Conservation (phyloP, 2,888 invertebrate genomes). For the Dorcus hopei region DNA sequence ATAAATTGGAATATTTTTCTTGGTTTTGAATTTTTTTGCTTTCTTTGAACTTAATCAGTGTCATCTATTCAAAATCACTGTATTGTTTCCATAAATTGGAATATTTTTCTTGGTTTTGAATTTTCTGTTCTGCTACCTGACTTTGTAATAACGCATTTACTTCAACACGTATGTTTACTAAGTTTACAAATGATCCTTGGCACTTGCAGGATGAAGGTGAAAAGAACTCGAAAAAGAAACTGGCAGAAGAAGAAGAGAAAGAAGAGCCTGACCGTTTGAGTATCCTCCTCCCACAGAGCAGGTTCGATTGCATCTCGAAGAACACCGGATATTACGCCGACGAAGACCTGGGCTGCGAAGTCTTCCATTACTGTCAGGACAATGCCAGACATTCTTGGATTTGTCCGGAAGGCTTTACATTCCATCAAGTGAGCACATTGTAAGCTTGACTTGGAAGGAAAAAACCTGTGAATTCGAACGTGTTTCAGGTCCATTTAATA, state of each 20-base stretch:
- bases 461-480: not conserved
- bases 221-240: conserved; percentile 1
- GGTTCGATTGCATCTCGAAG: conserved; percentile 76
- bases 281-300: conserved; percentile 74
- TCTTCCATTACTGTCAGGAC: conserved; percentile 92
- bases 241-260: conserved; percentile 68
- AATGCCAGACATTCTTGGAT: conserved; percentile 89
- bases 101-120: too few species aligned
- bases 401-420: conserved; percentile 86
- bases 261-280: conserved; percentile 84
- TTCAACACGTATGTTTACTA: conserved; percentile 22
- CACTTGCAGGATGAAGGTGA: conserved; percentile 32
- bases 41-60: too few species aligned
- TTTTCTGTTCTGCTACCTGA: too few species aligned
- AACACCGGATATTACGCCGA: conserved; percentile 91
- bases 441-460: not conserved
- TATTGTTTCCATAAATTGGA: too few species aligned
- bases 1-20: too few species aligned
- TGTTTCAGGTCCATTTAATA: conserved; percentile 78
- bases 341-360: conserved; percentile 82
- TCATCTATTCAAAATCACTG: too few species aligned
- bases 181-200: not conserved
- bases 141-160: too few species aligned
- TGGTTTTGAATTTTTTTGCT: too few species aligned
- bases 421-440: conserved; percentile 66